Evolutionary conservation across 2,113 vertebrate genomes (phyloP).

Genomic region (Rallus limicola): DNA sequence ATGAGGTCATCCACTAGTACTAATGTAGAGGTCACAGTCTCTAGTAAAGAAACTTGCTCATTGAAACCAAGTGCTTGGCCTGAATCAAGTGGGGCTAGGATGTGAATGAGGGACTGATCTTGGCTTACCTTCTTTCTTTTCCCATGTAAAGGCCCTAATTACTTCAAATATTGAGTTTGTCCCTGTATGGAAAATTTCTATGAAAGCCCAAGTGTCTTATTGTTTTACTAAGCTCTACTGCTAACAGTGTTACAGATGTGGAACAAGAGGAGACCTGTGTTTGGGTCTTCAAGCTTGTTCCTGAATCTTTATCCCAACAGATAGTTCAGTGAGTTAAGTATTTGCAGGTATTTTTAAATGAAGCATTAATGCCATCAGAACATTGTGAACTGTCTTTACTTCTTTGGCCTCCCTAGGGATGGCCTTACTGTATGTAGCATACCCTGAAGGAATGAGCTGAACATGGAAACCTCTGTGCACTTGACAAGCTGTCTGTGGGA

Average conservation of each 20-base stretch:
- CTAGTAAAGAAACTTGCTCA: background rate
- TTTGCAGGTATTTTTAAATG: background rate
- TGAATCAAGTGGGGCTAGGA: background rate
- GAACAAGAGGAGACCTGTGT: background rate
- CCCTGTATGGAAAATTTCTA: background rate
- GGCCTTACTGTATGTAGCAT: background rate
- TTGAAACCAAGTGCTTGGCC: background rate
- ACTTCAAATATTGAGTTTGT: background rate
- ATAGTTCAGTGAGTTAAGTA: background rate
- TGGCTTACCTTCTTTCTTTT: background rate
- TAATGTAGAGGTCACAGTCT: background rate
- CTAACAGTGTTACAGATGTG: background rate
- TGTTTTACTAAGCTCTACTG: background rate
- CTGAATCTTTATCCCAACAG: background rate
- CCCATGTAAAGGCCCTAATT: background rate
- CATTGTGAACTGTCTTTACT: background rate
- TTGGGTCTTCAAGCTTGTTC: background rate
- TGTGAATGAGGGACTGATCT: background rate
- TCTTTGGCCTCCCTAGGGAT: background rate
- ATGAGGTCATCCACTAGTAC: background rate
- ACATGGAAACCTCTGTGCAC: background rate
- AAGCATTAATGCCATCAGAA: background rate
- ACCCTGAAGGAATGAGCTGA: background rate
- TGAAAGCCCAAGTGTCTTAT: accelerated
- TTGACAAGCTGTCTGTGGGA: background rate